A percentile compares a stretch with the other conserved stretches of the same genome.
Evolutionary conservation across 2,797 vertebrate genomes (phyloP).

Genomic region (Sandelia bainsii): DNA sequence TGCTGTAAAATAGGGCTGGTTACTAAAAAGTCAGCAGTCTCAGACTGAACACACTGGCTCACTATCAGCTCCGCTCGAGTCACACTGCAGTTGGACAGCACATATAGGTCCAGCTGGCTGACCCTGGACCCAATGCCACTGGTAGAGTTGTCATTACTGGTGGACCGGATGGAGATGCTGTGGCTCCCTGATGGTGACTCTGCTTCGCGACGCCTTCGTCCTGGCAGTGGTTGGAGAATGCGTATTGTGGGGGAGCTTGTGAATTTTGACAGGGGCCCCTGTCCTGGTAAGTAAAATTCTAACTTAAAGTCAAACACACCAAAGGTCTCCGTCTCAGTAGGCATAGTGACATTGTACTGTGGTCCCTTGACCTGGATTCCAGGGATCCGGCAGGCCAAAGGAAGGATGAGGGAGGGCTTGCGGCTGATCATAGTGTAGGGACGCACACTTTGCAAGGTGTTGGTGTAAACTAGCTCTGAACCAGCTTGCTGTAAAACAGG

Average conservation of each 20-base stretch:
- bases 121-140: not conserved
- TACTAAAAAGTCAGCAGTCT: constrained; percentile 59
- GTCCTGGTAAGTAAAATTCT: constrained; percentile 63
- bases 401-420: constrained; percentile 69
- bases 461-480: constrained; percentile 80
- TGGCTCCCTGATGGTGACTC: too few relatives aligned
- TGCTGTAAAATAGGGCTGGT: constrained; percentile 41
- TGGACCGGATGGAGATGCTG: not conserved
- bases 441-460: constrained; percentile 71
- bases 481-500: constrained; percentile 69
- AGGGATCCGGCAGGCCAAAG: constrained; percentile 78
- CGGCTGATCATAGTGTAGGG: constrained; percentile 63
- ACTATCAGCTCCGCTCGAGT: constrained; percentile 67
- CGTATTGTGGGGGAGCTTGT: constrained; percentile 35
- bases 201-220: constrained; percentile 13
- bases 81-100: constrained; percentile 69
- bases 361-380: constrained; percentile 39
- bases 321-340: constrained; percentile 66
- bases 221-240: rapidly evolving
- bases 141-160: too few relatives aligned
- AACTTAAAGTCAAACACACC: constrained; percentile 58
- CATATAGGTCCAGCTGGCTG: constrained; percentile 66
- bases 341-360: constrained; percentile 5
- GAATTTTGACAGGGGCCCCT: constrained; percentile 52
- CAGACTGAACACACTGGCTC: constrained; percentile 61